phyloP scores from a whole-genome alignment of 1,140 invertebrate genomes.

The Bombus terrestris region DNA sequence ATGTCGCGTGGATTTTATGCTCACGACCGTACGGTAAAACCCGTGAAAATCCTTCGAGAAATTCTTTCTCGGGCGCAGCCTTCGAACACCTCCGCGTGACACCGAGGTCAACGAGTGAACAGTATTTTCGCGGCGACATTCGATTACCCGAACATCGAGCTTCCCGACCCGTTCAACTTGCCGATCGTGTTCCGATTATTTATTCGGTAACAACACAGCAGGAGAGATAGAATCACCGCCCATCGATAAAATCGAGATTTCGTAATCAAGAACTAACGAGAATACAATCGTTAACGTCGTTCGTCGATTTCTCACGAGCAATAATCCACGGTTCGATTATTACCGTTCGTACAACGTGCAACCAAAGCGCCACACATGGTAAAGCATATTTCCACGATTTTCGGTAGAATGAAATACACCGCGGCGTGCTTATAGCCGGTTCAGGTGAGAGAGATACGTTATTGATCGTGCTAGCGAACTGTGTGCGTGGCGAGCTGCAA shows the following conservation, averaged over 20 bases:
- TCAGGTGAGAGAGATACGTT: slow-evolving; percentile 47
- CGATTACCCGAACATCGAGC: not conserved
- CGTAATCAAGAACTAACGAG: not conserved
- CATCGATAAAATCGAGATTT: not conserved
- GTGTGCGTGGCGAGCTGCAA: slow-evolving; percentile 20
- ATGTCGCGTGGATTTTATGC: slow-evolving; percentile 50
- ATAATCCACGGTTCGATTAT: not conserved
- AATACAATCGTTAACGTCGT: not conserved
- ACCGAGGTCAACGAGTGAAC: not conserved
- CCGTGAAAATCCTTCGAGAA: slow-evolving; percentile 42
- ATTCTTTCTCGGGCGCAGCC: not conserved
- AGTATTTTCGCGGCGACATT: not conserved
- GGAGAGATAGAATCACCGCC: not conserved
- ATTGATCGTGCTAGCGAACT: slow-evolving; percentile 54
- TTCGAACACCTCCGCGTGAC: not conserved
- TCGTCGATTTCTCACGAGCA: not conserved
- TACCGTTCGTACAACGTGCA: too few relatives aligned
- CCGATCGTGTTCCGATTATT: not conserved
- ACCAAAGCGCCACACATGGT: not conserved
- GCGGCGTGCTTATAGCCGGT: not conserved
- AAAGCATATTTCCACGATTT: not conserved
- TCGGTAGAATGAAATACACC: too few relatives aligned
- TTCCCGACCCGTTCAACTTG: not conserved
- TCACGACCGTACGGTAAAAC: slow-evolving; percentile 28
- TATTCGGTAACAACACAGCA: not conserved